Evolutionary conservation across 2,113 vertebrate genomes (phyloP).

Genomic region (Tetrax tetrax): DNA sequence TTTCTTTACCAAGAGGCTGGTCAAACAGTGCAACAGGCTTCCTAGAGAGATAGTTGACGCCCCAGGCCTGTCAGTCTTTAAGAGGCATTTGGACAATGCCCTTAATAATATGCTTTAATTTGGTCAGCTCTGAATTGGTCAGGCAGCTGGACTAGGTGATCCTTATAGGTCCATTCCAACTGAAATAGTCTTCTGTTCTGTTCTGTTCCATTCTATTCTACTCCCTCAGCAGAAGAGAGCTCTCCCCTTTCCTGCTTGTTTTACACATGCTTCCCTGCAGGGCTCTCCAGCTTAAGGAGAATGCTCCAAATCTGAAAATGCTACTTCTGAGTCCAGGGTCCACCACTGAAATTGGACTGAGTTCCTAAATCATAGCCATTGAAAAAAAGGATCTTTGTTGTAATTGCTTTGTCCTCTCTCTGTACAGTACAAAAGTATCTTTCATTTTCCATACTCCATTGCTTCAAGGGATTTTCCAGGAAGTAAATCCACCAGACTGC

Average conservation of each 20-base stretch:
- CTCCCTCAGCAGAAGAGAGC: not conserved
- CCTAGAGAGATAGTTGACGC: not conserved
- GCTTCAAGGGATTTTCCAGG: slow-evolving; percentile 4
- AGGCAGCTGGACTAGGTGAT: not conserved
- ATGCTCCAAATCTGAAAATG: not conserved
- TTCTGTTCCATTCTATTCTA: not conserved
- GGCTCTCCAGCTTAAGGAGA: not conserved
- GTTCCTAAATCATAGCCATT: not conserved
- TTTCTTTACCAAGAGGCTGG: not conserved
- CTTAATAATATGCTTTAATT: not conserved
- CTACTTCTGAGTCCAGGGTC: not conserved
- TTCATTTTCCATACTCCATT: not conserved
- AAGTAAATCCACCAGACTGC: not conserved
- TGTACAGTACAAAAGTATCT: not conserved
- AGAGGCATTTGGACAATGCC: not conserved
- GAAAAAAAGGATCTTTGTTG: not conserved
- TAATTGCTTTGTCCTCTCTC: not conserved
- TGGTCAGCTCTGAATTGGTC: not conserved
- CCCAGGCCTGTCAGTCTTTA: not conserved
- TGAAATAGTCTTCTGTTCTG: not conserved
- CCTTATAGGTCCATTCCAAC: not conserved
- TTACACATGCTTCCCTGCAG: not conserved
- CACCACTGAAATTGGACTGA: rapidly evolving
- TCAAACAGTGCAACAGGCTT: not conserved
- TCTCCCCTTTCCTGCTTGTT: not conserved